A percentile compares a stretch with the other conserved stretches of the same genome.
Evolutionary conservation across 2,113 vertebrate genomes (phyloP).

Genomic region (Gopherus evgoodei): DNA sequence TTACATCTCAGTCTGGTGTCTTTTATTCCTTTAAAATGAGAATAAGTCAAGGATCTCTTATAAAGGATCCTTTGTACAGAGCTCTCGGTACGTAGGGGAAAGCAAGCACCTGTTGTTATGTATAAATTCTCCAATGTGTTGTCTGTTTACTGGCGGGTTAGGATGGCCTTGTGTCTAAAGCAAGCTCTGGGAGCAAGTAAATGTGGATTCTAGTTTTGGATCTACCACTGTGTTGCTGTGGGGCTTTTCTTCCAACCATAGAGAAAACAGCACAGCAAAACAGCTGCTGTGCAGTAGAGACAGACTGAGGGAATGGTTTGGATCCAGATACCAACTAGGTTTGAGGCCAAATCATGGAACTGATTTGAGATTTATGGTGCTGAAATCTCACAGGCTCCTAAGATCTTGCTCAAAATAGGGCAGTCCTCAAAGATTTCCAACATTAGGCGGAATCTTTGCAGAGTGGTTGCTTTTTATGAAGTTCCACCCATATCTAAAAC

Average conservation of each 20-base stretch:
- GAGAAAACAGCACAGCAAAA: conserved; percentile 24
- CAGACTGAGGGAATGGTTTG: neutral
- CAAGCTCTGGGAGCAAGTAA: neutral
- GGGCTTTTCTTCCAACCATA: neutral
- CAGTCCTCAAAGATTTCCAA: neutral
- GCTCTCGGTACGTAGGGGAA: neutral
- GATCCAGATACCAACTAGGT: neutral
- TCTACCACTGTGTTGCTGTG: neutral
- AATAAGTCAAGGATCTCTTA: conserved; percentile 28
- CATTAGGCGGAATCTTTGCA: neutral
- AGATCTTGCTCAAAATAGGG: neutral
- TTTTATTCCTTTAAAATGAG: conserved; percentile 42
- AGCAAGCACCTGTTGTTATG: neutral
- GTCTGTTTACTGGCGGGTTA: conserved; percentile 29
- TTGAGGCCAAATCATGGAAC: neutral
- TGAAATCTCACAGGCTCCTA: fast-evolving
- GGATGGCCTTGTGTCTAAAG: conserved; percentile 11
- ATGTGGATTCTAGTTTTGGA: neutral
- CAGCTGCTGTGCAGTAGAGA: conserved; percentile 11
- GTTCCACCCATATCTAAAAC: conserved; percentile 24
- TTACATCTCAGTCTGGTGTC: neutral
- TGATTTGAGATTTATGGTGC: neutral
- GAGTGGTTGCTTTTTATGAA: neutral
- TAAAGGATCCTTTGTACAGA: neutral
- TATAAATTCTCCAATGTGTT: conserved; percentile 39